Evolutionary conservation across 2,797 vertebrate genomes (phyloP).

Genomic region (Acanthopagrus latus): DNA sequence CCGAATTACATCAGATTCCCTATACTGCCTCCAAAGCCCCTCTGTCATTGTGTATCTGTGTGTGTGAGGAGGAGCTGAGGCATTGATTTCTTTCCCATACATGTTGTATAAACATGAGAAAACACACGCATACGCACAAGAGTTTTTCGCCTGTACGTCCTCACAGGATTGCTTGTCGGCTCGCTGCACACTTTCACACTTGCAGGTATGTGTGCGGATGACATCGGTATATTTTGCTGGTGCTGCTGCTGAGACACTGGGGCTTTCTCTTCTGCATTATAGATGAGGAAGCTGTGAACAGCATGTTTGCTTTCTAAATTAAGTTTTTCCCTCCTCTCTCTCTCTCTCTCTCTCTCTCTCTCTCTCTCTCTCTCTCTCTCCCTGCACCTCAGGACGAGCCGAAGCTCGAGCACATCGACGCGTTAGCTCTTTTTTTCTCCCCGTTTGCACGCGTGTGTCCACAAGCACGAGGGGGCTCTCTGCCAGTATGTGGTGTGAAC

Average conservation of each 20-base stretch:
- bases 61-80: conserved; percentile 39
- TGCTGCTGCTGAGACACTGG: conserved; percentile 53
- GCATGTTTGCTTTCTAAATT: conserved; percentile 77
- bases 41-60: conserved; percentile 51
- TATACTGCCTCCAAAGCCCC: conserved; percentile 63
- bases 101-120: conserved; percentile 44
- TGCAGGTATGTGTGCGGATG: conserved; percentile 45
- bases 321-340: conserved; percentile 45
- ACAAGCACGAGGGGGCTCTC: conserved; percentile 42
- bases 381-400: conserved; percentile 35
- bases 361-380: conserved; percentile 2
- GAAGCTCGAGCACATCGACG: conserved; percentile 16
- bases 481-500: conserved; percentile 49
- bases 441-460: conserved; percentile 24
- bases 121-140: conserved; percentile 13
- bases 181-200: conserved; percentile 21
- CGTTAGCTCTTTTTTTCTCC: conserved; percentile 25
- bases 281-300: conserved; percentile 72
- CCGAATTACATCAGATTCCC: conserved; percentile 76
- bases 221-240: conserved; percentile 42
- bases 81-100: conserved; percentile 52
- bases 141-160: not conserved
- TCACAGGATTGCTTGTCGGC: conserved; percentile 13
- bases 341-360: conserved; percentile 4
- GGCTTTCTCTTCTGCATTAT: conserved; percentile 75